phyloP scores from a whole-genome alignment of 2,797 vertebrate species.

The Passerculus sandwichensis region DNA sequence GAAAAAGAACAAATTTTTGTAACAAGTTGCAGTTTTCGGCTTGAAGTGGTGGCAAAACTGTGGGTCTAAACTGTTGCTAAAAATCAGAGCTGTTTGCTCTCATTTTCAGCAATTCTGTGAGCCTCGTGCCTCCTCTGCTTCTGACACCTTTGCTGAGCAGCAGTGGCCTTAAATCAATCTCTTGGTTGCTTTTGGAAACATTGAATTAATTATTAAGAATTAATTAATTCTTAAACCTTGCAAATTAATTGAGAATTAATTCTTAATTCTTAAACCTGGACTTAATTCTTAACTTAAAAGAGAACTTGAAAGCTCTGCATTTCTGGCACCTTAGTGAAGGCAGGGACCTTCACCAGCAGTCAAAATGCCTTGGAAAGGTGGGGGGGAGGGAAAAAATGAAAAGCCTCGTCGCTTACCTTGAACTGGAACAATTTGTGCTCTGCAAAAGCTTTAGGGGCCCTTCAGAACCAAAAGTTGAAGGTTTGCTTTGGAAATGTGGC shows the following conservation, averaged over 20 bases:
- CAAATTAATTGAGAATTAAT: too few species aligned
- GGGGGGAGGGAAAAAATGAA: not conserved
- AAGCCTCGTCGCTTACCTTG: not conserved
- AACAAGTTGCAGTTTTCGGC: not conserved
- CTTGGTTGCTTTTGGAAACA: not conserved
- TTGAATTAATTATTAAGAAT: too few species aligned
- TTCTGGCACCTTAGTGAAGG: not conserved
- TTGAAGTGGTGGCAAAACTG: not conserved
- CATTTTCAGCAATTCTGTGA: not conserved
- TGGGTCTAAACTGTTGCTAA: too few species aligned
- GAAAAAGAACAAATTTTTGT: not conserved
- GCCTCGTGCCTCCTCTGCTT: not conserved
- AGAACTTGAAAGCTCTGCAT: not conserved
- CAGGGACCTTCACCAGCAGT: not conserved
- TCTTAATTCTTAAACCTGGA: too few species aligned
- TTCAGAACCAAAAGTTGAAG: not conserved
- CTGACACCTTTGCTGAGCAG: not conserved
- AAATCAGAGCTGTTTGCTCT: not conserved
- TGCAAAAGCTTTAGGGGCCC: not conserved
- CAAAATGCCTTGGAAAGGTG: not conserved
- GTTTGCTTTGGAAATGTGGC: not conserved
- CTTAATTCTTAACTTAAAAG: not conserved
- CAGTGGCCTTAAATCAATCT: not conserved
- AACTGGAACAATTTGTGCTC: not conserved
- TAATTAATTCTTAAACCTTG: too few species aligned